These are phyloP conservation scores for Paedocypris micromegethes DNA, from an alignment of 2,797 vertebrate species.

Conservation along the genomic window DNA sequence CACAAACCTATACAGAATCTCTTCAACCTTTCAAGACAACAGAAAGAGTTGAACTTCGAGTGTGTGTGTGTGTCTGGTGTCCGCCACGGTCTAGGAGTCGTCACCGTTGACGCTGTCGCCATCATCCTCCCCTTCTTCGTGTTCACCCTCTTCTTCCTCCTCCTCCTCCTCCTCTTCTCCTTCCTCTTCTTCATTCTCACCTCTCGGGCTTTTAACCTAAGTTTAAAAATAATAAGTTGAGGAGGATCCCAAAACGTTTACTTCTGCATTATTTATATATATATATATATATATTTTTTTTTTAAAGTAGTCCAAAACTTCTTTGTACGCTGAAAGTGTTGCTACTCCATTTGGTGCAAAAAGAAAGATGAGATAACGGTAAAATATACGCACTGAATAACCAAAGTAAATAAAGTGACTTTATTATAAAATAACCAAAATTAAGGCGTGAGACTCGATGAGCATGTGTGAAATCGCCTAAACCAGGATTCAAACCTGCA, in stretches of 20 bases:
- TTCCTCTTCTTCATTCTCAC: conserved; percentile 62
- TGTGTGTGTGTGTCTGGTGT: conserved; percentile 32
- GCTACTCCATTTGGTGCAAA: too few relatives aligned
- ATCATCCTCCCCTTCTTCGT: conserved; percentile 80
- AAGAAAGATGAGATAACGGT: too few relatives aligned
- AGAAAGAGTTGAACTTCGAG: conserved; percentile 43
- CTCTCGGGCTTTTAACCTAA: conserved; percentile 68
- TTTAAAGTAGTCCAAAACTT: too few relatives aligned
- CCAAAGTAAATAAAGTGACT: too few relatives aligned
- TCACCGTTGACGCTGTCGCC: conserved; percentile 85
- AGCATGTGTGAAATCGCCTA: too few relatives aligned
- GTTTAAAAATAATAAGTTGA: neutral
- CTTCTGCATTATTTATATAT: too few relatives aligned
- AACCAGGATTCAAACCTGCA: too few relatives aligned
- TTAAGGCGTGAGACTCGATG: too few relatives aligned
- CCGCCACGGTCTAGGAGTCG: conserved; percentile 68
- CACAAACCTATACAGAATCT: conserved; percentile 54
- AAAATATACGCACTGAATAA: too few relatives aligned
- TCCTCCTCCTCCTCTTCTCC: conserved; percentile 46
- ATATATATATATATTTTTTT: too few relatives aligned
- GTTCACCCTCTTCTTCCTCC: conserved; percentile 55
- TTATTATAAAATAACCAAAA: too few relatives aligned
- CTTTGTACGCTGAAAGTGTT: too few relatives aligned
- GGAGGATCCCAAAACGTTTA: neutral
- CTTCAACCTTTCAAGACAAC: conserved; percentile 49